Conservation (phyloP, 2,113 vertebrate species). For the Spermophilus dauricus region DNA sequence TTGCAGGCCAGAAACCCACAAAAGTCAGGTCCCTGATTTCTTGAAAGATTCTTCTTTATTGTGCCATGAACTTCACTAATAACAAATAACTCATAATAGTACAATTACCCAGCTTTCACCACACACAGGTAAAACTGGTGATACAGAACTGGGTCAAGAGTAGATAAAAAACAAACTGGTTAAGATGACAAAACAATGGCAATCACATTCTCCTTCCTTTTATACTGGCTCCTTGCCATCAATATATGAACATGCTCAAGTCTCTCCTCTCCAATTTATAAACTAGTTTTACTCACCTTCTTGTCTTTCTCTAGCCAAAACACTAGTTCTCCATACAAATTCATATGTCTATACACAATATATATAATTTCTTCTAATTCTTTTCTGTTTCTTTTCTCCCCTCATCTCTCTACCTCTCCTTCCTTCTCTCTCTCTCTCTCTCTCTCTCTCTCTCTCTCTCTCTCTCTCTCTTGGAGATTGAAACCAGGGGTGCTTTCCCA, state of each 20-base stretch:
- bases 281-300: neutral
- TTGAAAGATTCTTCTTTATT: constrained; percentile 12
- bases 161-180: neutral
- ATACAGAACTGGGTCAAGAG: neutral
- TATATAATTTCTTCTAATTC: no score
- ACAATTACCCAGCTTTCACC: neutral
- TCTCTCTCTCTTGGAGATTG: no score
- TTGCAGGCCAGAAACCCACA: neutral
- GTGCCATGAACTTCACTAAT: neutral
- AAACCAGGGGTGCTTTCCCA: no score
- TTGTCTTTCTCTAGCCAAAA: neutral
- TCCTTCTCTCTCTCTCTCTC: no score
- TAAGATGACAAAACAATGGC: neutral
- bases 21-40: neutral
- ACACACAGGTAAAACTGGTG: neutral
- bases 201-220: neutral
- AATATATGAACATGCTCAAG: no score
- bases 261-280: no score
- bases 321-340: neutral
- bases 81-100: neutral
- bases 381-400: no score
- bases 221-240: neutral
- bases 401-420: no score
- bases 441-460: no score
- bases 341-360: neutral